A percentile compares a stretch with the other conserved stretches of the same genome.
phyloP scores from a whole-genome alignment of 2,888 invertebrate species.

The Agrochola litura region DNA sequence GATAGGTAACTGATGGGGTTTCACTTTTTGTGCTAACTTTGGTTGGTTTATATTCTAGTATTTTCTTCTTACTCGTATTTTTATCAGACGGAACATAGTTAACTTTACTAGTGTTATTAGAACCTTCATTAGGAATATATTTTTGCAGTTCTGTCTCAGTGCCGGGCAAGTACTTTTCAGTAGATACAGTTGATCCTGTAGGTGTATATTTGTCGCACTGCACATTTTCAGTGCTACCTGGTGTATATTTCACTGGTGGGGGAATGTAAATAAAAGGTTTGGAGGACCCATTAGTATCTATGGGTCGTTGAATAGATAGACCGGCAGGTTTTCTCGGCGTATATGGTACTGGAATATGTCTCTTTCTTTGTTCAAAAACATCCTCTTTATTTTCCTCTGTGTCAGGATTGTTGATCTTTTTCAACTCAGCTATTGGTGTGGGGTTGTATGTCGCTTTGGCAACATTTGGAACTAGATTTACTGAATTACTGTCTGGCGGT shows the following conservation, averaged over 20 bases:
- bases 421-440: constrained; percentile 92
- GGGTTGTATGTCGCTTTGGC: constrained; percentile 91
- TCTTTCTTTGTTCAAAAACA: constrained; percentile 80
- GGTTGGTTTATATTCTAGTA: constrained; percentile 86
- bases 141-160: constrained; percentile 81
- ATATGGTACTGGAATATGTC: constrained; percentile 89
- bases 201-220: constrained; percentile 85
- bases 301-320: constrained; percentile 80
- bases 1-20: constrained; percentile 80
- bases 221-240: constrained; percentile 80
- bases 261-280: constrained; percentile 86
- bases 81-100: constrained; percentile 88
- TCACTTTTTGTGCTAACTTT: constrained; percentile 79
- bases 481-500: constrained; percentile 66
- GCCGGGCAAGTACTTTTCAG: constrained; percentile 85
- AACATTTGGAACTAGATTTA: constrained; percentile 78
- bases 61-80: constrained; percentile 80
- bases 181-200: constrained; percentile 80
- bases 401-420: constrained; percentile 83
- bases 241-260: constrained; percentile 82
- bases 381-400: constrained; percentile 78
- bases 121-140: constrained; percentile 81
- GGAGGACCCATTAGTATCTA: constrained; percentile 80
- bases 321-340: constrained; percentile 87
- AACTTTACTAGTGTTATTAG: constrained; percentile 73